A percentile compares a stretch with the other conserved stretches of the same genome.
Conservation (phyloP, 2,797 vertebrate species). For the Acridotheres tristis region DNA sequence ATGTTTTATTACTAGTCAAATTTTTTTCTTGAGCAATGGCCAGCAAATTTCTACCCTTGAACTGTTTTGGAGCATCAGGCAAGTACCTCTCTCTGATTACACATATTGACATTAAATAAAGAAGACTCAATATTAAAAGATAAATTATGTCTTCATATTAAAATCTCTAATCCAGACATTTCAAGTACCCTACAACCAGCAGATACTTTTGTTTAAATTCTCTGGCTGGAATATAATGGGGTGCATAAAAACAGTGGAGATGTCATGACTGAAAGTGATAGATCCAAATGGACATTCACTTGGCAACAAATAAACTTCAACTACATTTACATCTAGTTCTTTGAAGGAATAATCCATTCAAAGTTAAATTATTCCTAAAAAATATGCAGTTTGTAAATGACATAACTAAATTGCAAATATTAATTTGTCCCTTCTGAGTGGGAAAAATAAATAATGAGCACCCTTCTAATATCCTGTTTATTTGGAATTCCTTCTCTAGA, state of each 20-base stretch:
- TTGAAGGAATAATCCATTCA: background rate
- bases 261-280: background rate
- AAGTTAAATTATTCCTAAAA: background rate
- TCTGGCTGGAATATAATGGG: background rate
- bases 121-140: background rate
- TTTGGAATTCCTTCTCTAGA: background rate
- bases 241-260: background rate
- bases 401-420: background rate
- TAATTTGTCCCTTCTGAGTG: background rate
- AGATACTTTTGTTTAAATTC: background rate
- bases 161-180: background rate
- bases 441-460: background rate
- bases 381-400: background rate
- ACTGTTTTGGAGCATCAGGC: background rate
- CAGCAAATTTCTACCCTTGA: background rate
- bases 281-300: background rate
- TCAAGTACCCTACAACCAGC: background rate
- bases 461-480: background rate
- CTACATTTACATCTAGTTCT: background rate
- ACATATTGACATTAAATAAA: background rate
- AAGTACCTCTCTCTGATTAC: background rate
- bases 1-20: background rate
- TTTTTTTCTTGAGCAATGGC: background rate
- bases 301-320: background rate
- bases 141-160: background rate